phyloP scores from a whole-genome alignment of 2,888 invertebrate species.

The Xestia sexstrigata region DNA sequence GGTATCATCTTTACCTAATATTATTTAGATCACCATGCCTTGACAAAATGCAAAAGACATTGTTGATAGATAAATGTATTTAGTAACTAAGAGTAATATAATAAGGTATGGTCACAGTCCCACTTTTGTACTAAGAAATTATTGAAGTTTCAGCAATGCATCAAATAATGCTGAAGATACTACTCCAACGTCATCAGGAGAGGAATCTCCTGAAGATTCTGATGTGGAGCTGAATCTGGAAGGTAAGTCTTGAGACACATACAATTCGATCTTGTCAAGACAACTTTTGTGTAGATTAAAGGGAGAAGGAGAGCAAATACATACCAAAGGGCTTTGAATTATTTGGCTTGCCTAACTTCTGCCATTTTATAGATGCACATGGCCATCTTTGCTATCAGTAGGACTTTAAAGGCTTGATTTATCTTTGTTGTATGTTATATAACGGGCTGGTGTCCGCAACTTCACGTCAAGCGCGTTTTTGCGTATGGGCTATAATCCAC shows the following conservation, averaged over 20 bases:
- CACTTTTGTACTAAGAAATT: conserved; percentile 20
- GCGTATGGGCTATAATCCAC: no score
- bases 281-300: no score
- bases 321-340: background rate
- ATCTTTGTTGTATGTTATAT: no score
- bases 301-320: background rate
- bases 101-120: background rate
- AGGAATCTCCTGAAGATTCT: conserved; percentile 93
- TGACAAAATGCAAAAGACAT: background rate
- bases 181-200: conserved; percentile 77
- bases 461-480: no score
- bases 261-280: no score
- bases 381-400: no score
- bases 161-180: conserved; percentile 74
- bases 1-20: background rate
- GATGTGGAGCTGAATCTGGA: conserved; percentile 96
- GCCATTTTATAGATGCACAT: background rate
- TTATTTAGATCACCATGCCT: background rate
- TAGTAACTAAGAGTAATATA: background rate
- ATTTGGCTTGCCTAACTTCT: background rate
- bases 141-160: conserved; percentile 61
- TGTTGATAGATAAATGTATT: background rate
- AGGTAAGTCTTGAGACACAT: conserved; percentile 84
- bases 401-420: no score
- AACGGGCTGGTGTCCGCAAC: no score